Conservation (phyloP, 2,113 vertebrate genomes). For the Mus pahari region DNA sequence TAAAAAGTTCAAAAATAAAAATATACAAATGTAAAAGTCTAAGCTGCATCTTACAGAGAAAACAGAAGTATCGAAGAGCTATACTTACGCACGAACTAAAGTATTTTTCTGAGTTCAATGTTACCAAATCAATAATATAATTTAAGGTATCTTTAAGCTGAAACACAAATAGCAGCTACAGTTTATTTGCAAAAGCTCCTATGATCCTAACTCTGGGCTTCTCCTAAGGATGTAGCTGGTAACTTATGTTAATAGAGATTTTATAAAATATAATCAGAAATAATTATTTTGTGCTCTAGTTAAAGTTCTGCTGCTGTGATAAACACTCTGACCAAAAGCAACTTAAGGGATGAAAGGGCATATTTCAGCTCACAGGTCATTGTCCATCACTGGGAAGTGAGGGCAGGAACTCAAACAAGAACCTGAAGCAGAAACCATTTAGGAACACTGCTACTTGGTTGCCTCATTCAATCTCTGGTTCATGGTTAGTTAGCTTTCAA, state of each 20-base stretch:
- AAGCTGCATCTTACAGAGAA: not conserved
- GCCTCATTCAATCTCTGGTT: not conserved
- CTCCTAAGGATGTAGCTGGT: not conserved
- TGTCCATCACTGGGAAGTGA: not conserved
- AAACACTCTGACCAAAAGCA: not conserved
- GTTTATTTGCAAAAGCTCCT: not conserved
- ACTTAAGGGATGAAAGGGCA: not conserved
- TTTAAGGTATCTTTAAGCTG: not conserved
- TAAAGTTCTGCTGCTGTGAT: not conserved
- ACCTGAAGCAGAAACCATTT: not conserved
- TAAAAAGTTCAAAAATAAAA: not conserved
- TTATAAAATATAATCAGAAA: not conserved
- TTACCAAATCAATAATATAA: not conserved
- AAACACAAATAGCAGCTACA: not conserved
- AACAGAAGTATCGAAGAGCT: not conserved
- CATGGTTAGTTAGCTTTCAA: not conserved
- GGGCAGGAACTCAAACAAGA: not conserved
- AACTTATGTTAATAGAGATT: not conserved
- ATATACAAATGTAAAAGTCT: not conserved
- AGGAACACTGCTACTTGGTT: not conserved
- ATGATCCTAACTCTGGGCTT: not conserved
- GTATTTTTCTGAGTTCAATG: not conserved
- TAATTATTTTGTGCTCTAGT: not conserved
- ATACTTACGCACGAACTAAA: not conserved
- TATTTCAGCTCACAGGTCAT: not conserved